These are phyloP conservation scores for Nymphalis polychloros DNA, from an alignment of 2,888 invertebrate species.

Conservation along the genomic window DNA sequence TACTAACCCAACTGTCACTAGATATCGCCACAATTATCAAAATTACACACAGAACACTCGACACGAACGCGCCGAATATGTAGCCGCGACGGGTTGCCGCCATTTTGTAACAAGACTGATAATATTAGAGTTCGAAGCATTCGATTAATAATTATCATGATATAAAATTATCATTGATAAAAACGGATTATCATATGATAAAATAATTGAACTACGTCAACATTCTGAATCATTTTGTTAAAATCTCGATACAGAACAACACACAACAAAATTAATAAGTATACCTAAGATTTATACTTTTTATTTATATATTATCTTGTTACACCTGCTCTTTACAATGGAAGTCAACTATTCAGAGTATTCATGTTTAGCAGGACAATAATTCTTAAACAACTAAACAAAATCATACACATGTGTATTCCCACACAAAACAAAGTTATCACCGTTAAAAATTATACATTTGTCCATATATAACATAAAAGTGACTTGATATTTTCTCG, in stretches of 20 bases:
- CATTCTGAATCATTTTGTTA: constrained; percentile 24
- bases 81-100: constrained; percentile 71
- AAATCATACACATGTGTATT: too few relatives aligned
- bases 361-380: too few relatives aligned
- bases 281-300: too few relatives aligned
- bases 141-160: constrained; percentile 7
- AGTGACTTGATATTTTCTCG: too few relatives aligned
- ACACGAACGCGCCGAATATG: constrained; percentile 68
- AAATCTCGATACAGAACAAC: not conserved
- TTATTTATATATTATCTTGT: too few relatives aligned
- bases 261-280: too few relatives aligned
- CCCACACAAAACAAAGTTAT: too few relatives aligned
- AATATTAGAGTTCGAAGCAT: constrained; percentile 9
- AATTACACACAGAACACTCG: constrained; percentile 63
- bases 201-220: constrained; percentile 31
- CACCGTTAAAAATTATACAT: too few relatives aligned
- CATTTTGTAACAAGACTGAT: constrained; percentile 56
- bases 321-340: too few relatives aligned
- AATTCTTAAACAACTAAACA: too few relatives aligned
- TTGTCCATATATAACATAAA: too few relatives aligned
- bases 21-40: constrained; percentile 62
- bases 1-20: constrained; percentile 75
- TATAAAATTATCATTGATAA: constrained; percentile 31
- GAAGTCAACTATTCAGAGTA: too few relatives aligned
- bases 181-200: constrained; percentile 40